phyloP scores from a whole-genome alignment of 2,797 vertebrate species.

The Pseudotriccus pelzelni region DNA sequence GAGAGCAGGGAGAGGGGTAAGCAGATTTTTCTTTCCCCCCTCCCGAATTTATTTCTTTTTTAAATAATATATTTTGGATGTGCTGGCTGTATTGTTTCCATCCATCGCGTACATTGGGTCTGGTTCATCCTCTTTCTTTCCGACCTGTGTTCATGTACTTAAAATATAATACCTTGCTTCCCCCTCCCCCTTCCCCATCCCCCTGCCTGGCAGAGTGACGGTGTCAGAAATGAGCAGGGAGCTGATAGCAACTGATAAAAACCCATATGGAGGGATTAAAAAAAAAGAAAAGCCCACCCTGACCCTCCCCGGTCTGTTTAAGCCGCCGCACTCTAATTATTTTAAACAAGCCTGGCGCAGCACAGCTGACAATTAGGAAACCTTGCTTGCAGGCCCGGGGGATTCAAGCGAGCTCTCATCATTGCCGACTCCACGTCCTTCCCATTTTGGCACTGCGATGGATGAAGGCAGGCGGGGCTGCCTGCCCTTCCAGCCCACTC shows the following conservation, averaged over 20 bases:
- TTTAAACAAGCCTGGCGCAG: conserved; percentile 78
- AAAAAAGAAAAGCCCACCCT: neutral
- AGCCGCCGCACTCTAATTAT: conserved; percentile 79
- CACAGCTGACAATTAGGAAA: conserved; percentile 82
- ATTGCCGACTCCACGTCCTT: conserved; percentile 64
- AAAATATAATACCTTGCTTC: conserved; percentile 71
- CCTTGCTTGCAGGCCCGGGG: conserved; percentile 71
- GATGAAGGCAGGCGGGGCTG: conserved; percentile 70
- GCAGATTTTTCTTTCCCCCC: neutral
- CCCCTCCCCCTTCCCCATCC: conserved; percentile 42
- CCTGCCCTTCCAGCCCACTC: conserved; percentile 56
- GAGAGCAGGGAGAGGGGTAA: conserved; percentile 20
- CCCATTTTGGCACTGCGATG: conserved; percentile 46
- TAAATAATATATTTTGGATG: conserved; percentile 37
- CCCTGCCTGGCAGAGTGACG: conserved; percentile 76
- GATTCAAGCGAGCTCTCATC: conserved; percentile 72
- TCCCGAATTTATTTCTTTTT: neutral
- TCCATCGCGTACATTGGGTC: conserved; percentile 3
- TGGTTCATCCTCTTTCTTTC: conserved; percentile 49
- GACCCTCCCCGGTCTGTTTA: conserved; percentile 30
- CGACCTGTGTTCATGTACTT: conserved; percentile 74
- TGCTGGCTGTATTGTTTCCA: conserved; percentile 67
- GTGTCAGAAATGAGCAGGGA: conserved; percentile 77
- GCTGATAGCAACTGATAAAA: conserved; percentile 75
- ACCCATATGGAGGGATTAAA: conserved; percentile 60